Evolutionary conservation across 2,113 vertebrate species (phyloP).

Genomic region (Peromyscus polionotus): DNA sequence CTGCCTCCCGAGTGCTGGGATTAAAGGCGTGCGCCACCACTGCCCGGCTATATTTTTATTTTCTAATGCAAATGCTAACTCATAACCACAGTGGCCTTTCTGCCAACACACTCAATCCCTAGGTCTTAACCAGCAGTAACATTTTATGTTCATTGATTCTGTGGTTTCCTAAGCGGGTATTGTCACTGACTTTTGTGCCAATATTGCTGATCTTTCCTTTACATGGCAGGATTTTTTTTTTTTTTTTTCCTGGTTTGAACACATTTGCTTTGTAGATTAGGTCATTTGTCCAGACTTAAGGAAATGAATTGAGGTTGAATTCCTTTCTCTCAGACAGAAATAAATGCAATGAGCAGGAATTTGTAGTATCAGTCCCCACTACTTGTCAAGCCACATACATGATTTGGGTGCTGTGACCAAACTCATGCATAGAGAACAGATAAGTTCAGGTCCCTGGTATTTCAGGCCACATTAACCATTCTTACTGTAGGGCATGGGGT

Average conservation of each 20-base stretch:
- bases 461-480: neutral
- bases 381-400: neutral
- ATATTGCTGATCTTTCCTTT: slow-evolving; percentile 14
- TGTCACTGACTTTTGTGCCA: slow-evolving; percentile 25
- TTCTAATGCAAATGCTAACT: slow-evolving; percentile 25
- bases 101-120: neutral
- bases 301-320: neutral
- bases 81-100: neutral
- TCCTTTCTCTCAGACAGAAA: neutral
- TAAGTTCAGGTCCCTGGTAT: neutral
- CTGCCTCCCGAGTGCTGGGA: too few relatives aligned
- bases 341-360: neutral
- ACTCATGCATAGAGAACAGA: neutral
- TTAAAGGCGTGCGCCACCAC: too few relatives aligned
- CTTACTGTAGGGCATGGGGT: neutral
- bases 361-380: neutral
- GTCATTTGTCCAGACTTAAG: slow-evolving; percentile 41
- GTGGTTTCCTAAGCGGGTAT: slow-evolving; percentile 37
- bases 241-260: slow-evolving; percentile 44
- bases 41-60: neutral
- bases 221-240: neutral
- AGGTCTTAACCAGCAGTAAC: neutral
- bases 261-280: slow-evolving; percentile 58
- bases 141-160: slow-evolving; percentile 34
- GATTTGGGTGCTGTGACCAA: neutral